Conservation (phyloP, 2,113 vertebrate genomes). For the Nerophis ophidion region DNA sequence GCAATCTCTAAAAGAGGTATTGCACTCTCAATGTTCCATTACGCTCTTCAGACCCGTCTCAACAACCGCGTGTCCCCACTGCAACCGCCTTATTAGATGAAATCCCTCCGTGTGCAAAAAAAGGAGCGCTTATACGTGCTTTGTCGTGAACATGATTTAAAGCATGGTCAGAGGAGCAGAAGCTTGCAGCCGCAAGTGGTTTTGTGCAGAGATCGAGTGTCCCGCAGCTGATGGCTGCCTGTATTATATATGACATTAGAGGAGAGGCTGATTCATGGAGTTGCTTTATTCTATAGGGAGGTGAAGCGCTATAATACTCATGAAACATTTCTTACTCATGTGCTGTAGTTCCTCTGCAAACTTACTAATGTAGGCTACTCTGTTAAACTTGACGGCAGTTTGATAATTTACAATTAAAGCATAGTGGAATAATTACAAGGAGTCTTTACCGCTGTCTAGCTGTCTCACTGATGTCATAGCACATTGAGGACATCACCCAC, state of each 20-base stretch:
- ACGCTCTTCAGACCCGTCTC: slow-evolving; percentile 34
- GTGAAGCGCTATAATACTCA: slow-evolving; percentile 48
- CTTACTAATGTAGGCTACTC: slow-evolving; percentile 23
- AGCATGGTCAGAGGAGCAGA: slow-evolving; percentile 46
- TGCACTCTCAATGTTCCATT: slow-evolving; percentile 28
- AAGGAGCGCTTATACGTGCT: slow-evolving; percentile 20
- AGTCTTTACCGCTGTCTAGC: not conserved
- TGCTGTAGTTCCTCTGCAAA: slow-evolving; percentile 48
- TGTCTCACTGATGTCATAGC: not conserved
- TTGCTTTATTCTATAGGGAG: slow-evolving; percentile 54
- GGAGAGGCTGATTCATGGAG: slow-evolving; percentile 54
- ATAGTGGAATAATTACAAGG: not conserved
- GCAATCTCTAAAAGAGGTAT: slow-evolving; percentile 15
- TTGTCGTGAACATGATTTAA: slow-evolving; percentile 45
- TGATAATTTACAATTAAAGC: not conserved
- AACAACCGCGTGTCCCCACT: slow-evolving; percentile 21
- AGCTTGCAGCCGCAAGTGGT: slow-evolving; percentile 40
- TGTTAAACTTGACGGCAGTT: not conserved
- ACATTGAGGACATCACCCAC: not conserved
- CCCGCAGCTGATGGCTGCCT: slow-evolving; percentile 57
- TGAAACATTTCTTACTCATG: slow-evolving; percentile 46
- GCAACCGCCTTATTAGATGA: slow-evolving; percentile 35
- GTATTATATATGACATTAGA: slow-evolving; percentile 61
- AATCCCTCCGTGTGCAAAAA: slow-evolving; percentile 14
- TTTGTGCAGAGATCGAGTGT: slow-evolving; percentile 52